Evolutionary conservation across 2,888 invertebrate genomes (phyloP), one percentile per base, ranked within the genome.

Genomic region (Hypercompe scribonia): DNA sequence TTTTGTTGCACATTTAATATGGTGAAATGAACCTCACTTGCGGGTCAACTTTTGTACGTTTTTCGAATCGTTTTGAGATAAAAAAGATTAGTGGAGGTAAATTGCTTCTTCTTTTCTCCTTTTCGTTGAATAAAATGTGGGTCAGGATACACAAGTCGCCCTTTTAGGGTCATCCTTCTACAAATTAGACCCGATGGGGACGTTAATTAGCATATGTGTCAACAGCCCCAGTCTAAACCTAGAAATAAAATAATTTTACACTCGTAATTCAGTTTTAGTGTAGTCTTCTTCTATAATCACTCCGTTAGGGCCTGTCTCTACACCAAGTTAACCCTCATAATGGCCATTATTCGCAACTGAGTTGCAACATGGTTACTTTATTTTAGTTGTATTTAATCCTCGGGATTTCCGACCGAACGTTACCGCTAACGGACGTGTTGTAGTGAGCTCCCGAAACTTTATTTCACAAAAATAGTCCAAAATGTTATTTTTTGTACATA

Each of bases 301-400:
- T 70, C 34, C 42, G 65, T 61, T 24, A 64, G 70, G 65, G 72
- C 67, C 66, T 72, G 78, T 74, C 76, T 75, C 68, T 46, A 34
- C 73, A 71, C 73, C 68, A 71, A 75, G 73, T 78, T 81, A 80
- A 34, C 70, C 76, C 46, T 39, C 24, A 69, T 82, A 81, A 81
- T 75, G 72, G 76, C 63, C 76, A 74, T 65, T 74, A 75, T 68
- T 33, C 71, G 39, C 76, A 34, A 54, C 70, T 61, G 68, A n/a
- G 65, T 34, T 54, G 54, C 72, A 68, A 63, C 71, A 72, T 69
- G 66, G 65, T 72, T 75, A 70, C 71, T 76, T 74, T 69, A 73
- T 72, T 71, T 42, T 36, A 36, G 34, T 73, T 68, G 73, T 68
- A 69, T 69, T 80, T 61, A 75, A 80, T 74, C 50, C 63, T 73